Conservation (phyloP, 2,888 invertebrate species). For the Bugulina stolonifera region DNA sequence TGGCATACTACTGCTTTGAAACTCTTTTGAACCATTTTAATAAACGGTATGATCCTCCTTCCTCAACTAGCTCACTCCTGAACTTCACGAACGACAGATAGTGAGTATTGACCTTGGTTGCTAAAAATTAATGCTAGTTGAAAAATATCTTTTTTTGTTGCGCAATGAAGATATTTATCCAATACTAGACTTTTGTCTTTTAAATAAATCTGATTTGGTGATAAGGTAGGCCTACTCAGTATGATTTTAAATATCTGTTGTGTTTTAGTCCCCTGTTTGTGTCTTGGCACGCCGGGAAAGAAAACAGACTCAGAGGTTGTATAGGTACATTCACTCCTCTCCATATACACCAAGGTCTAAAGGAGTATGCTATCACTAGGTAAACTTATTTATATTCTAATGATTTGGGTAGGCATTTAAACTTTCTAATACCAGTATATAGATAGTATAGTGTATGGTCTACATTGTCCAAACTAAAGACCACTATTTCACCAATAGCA, state of each 20-base stretch:
- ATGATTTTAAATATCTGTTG: conserved; percentile 17
- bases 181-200: no score
- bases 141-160: no score
- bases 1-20: conserved; percentile 99
- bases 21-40: conserved; percentile 90
- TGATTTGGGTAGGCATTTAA: no score
- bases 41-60: conserved; percentile 46
- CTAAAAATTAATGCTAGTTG: no score
- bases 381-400: conserved; percentile 48
- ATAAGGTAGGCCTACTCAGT: no score
- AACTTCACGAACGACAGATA: background rate
- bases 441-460: no score
- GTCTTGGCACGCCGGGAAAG: conserved; percentile 97
- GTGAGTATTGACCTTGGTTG: background rate
- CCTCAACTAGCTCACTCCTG: background rate
- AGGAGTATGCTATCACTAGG: conserved; percentile 92
- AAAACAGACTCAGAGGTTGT: conserved; percentile 89
- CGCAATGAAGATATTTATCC: no score
- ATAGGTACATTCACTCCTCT: conserved; percentile 98
- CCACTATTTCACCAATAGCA: no score
- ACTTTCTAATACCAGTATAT: no score
- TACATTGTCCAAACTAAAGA: no score
- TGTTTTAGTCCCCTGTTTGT: conserved; percentile 77
- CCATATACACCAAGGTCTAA: conserved; percentile 85
- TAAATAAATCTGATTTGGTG: no score